phyloP scores from a whole-genome alignment of 2,888 invertebrate species.

The Rhogogaster chlorosoma region DNA sequence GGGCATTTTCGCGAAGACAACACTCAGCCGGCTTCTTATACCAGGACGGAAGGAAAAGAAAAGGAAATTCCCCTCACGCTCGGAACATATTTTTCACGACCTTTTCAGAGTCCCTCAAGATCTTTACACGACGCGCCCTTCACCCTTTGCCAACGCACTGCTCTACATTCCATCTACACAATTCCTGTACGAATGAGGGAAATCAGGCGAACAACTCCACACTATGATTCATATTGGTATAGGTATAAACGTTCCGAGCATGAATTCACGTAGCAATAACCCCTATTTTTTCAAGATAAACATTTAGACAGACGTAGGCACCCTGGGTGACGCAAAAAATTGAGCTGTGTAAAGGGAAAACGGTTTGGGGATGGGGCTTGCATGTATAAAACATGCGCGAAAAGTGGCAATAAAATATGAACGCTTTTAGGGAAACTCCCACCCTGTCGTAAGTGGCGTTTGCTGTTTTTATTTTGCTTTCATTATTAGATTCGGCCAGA shows the following conservation, averaged over 20 bases:
- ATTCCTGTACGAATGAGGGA: not conserved
- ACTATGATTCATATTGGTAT: not conserved
- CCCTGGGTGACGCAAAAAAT: not conserved
- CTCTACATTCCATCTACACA: slow-evolving; percentile 11
- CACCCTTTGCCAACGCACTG: not conserved
- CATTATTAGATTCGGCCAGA: not conserved
- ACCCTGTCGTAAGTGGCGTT: not conserved
- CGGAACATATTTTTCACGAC: slow-evolving; percentile 5
- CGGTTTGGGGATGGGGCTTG: not conserved
- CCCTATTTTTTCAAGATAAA: not conserved
- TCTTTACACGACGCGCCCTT: not conserved
- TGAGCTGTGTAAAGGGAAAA: not conserved
- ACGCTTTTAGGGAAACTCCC: not conserved
- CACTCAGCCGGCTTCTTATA: slow-evolving; percentile 4
- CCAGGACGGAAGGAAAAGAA: not conserved
- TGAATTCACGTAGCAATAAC: not conserved
- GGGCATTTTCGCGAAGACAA: not conserved
- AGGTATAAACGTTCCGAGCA: not conserved
- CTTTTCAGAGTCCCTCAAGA: slow-evolving; percentile 28
- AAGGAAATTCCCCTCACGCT: slow-evolving; percentile 2
- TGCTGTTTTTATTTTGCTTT: not conserved
- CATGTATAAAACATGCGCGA: not conserved
- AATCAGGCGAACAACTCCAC: not conserved
- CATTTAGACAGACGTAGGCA: slow-evolving; percentile 4
- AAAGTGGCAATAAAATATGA: slow-evolving; percentile 27